Evolutionary conservation across 2,888 invertebrate genomes (phyloP).

Genomic region (Scotopteryx bipunctaria): DNA sequence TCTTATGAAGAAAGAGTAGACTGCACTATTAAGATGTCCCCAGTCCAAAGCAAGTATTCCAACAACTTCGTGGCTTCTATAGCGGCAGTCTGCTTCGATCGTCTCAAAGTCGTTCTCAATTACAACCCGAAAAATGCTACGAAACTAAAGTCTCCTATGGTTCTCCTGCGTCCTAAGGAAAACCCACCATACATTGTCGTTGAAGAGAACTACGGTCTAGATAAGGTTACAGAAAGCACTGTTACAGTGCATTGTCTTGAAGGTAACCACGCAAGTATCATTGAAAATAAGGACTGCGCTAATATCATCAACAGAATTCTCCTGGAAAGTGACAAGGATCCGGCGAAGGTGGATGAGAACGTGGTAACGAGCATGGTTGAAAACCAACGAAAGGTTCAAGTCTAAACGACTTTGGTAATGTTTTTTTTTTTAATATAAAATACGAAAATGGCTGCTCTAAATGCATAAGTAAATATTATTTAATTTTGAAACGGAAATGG

Average conservation of each 20-base stretch:
- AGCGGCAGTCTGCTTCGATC: slow-evolving; percentile 65
- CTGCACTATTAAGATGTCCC: slow-evolving; percentile 63
- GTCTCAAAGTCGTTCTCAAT: slow-evolving; percentile 79
- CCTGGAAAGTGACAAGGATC: slow-evolving; percentile 46
- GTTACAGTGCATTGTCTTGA: slow-evolving; percentile 86
- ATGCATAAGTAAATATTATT: slow-evolving; percentile 22
- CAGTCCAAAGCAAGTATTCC: slow-evolving; percentile 67
- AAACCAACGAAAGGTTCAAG: slow-evolving; percentile 56
- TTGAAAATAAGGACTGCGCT: slow-evolving; percentile 85
- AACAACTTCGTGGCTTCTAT: slow-evolving; percentile 55
- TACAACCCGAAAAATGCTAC: slow-evolving; percentile 71
- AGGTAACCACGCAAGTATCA: slow-evolving; percentile 88
- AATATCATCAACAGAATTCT: slow-evolving; percentile 83
- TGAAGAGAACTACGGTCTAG: slow-evolving; percentile 87
- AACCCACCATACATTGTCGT: slow-evolving; percentile 73
- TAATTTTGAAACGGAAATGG: slow-evolving; percentile 38
- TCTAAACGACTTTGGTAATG: slow-evolving; percentile 32
- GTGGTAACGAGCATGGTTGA: slow-evolving; percentile 68
- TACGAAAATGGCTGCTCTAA: slow-evolving; percentile 23
- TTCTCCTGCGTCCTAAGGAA: slow-evolving; percentile 86
- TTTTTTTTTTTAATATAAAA: slow-evolving; percentile 18
- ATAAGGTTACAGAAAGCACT: slow-evolving; percentile 80
- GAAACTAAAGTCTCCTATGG: slow-evolving; percentile 83
- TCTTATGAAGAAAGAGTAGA: slow-evolving; percentile 84
- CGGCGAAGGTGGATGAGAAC: slow-evolving; percentile 55